Percentiles rank a stretch among this genome's conserved stretches.
Evolutionary conservation across 2,888 invertebrate species (phyloP).

Genomic region (Drosophila hamatofila): DNA sequence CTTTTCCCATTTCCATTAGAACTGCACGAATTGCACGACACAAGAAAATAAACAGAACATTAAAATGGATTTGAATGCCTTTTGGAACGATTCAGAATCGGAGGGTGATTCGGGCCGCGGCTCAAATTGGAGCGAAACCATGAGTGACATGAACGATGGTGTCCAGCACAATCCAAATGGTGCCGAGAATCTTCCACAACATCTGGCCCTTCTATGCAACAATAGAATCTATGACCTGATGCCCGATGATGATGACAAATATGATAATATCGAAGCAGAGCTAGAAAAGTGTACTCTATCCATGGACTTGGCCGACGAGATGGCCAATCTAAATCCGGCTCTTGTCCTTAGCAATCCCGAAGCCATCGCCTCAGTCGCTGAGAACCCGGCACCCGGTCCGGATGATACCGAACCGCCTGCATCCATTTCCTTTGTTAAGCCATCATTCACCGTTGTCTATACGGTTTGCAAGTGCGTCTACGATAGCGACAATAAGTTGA

Average conservation of each 20-base stretch:
- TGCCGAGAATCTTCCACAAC: neutral
- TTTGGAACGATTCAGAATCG: constrained; percentile 2
- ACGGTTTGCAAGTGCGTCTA: constrained; percentile 13
- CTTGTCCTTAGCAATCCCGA: neutral
- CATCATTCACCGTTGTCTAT: constrained; percentile 10
- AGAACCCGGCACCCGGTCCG: too few relatives aligned
- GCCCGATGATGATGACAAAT: neutral
- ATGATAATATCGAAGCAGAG: neutral
- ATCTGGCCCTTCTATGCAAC: neutral
- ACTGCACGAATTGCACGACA: neutral
- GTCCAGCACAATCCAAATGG: too few relatives aligned
- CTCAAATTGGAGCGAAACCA: neutral
- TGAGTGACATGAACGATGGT: neutral
- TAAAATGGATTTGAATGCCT: constrained; percentile 2
- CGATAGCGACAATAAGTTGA: constrained; percentile 1
- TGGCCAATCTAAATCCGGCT: neutral
- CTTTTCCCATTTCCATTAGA: constrained; percentile 15
- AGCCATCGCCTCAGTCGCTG: neutral
- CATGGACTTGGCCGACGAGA: neutral
- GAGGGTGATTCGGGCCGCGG: neutral
- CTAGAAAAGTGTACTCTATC: neutral
- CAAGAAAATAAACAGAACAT: neutral
- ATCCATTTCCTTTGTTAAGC: neutral
- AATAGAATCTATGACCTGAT: neutral
- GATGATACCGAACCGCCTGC: neutral